Percentiles rank a stretch among this genome's conserved stretches.
phyloP scores from a whole-genome alignment of 2,888 invertebrate species.

The Drosophila yooni region DNA sequence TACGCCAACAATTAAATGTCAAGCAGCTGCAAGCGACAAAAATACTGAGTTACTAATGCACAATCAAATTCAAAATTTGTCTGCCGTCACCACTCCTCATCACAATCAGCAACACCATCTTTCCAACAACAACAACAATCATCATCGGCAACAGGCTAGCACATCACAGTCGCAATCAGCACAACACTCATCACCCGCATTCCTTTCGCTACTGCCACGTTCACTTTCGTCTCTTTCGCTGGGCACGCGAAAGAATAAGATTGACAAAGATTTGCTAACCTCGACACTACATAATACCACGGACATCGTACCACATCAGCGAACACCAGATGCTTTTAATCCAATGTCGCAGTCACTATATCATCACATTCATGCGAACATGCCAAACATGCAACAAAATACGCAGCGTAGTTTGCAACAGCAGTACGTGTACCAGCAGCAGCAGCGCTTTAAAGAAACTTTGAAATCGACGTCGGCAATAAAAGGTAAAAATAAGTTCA shows the following conservation, averaged over 20 bases:
- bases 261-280: slow-evolving; percentile 83
- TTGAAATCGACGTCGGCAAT: slow-evolving; percentile 68
- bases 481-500: slow-evolving; percentile 82
- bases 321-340: slow-evolving; percentile 66
- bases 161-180: slow-evolving; percentile 75
- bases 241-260: slow-evolving; percentile 84
- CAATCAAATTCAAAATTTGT: slow-evolving; percentile 81
- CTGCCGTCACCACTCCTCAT: slow-evolving; percentile 70
- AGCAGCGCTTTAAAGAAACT: slow-evolving; percentile 77
- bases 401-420: slow-evolving; percentile 65
- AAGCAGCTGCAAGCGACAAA: slow-evolving; percentile 75
- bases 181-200: slow-evolving; percentile 83
- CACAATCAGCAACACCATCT: slow-evolving; percentile 59
- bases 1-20: slow-evolving; percentile 79
- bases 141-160: slow-evolving; percentile 75
- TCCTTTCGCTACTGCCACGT: slow-evolving; percentile 85
- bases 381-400: slow-evolving; percentile 57
- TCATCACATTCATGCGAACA: slow-evolving; percentile 48
- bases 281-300: slow-evolving; percentile 82
- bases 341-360: slow-evolving; percentile 79
- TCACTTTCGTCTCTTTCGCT: slow-evolving; percentile 85
- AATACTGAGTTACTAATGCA: slow-evolving; percentile 79
- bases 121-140: slow-evolving; percentile 61
- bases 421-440: slow-evolving; percentile 60
- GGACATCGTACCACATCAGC: slow-evolving; percentile 78